phyloP scores from a whole-genome alignment of 2,888 invertebrate genomes.

The Drosophila tripunctata region DNA sequence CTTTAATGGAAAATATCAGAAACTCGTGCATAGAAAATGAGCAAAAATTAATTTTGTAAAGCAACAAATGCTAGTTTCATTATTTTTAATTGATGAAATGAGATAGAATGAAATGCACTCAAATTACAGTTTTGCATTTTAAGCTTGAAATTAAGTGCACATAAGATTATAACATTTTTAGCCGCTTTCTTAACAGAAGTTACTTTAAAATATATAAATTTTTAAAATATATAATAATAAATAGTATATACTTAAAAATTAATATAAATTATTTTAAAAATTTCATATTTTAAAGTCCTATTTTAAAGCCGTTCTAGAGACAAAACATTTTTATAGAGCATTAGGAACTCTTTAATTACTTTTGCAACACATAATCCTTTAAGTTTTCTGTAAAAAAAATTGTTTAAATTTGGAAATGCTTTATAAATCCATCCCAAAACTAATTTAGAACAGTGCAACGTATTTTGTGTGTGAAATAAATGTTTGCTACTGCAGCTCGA shows the following conservation, averaged over 20 bases:
- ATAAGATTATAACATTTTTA: not conserved
- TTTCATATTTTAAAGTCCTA: too few species aligned
- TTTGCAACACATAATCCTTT: too few species aligned
- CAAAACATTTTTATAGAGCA: too few species aligned
- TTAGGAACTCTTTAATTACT: too few species aligned
- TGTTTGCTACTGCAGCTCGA: not conserved
- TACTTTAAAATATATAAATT: too few species aligned
- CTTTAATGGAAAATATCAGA: conserved; percentile 16
- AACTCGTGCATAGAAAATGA: conserved; percentile 51
- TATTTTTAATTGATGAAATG: conserved; percentile 47
- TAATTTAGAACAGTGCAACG: not conserved
- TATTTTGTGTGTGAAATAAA: not conserved
- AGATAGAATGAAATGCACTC: conserved; percentile 9
- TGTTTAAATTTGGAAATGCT: too few species aligned
- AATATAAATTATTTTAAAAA: too few species aligned
- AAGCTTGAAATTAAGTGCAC: conserved; percentile 17
- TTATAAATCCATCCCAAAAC: too few species aligned
- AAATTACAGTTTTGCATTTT: conserved; percentile 8
- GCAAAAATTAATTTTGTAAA: conserved; percentile 50
- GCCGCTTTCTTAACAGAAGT: not conserved
- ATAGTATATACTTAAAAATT: too few species aligned
- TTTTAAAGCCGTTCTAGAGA: too few species aligned
- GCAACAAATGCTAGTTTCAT: conserved; percentile 45
- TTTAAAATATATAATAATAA: too few species aligned
- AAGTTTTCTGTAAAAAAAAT: too few species aligned